Percentiles rank a stretch among this genome's conserved stretches.
These are phyloP conservation scores for Drosophila paranaensis DNA, from an alignment of 2,888 invertebrate genomes.

Conservation along the genomic window DNA sequence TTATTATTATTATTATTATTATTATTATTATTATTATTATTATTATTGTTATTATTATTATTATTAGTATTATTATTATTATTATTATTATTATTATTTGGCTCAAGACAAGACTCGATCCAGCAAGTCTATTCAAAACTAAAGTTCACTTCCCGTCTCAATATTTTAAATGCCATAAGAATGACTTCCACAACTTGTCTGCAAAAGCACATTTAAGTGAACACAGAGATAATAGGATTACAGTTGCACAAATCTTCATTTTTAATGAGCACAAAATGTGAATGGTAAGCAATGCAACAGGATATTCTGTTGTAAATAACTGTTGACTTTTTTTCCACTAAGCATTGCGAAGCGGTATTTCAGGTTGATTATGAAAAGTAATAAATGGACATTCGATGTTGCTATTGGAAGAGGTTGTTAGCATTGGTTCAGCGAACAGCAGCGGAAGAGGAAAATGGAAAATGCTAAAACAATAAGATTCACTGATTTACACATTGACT, in stretches of 20 bases:
- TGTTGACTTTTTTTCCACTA: slow-evolving; percentile 3
- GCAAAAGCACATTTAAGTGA: neutral
- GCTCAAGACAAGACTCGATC: no score
- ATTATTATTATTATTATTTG: no score
- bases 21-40: no score
- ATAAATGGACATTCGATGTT: slow-evolving; percentile 19
- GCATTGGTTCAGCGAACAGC: neutral
- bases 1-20: no score
- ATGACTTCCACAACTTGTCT: no score
- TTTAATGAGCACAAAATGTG: neutral
- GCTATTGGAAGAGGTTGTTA: neutral
- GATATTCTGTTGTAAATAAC: slow-evolving; percentile 5
- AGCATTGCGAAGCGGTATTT: slow-evolving; percentile 8
- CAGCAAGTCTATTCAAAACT: no score
- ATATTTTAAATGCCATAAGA: neutral
- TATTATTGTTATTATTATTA: no score
- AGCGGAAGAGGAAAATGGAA: slow-evolving; percentile 2
- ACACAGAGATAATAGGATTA: neutral
- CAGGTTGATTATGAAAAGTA: slow-evolving; percentile 36
- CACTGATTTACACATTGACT: slow-evolving; percentile 76
- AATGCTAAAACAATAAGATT: slow-evolving; percentile 70
- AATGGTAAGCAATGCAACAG: slow-evolving; percentile 14
- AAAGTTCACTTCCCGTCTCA: no score
- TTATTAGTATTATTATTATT: no score
- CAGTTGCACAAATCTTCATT: neutral